A percentile compares a stretch with the other conserved stretches of the same genome.
phyloP scores from a whole-genome alignment of 2,113 vertebrate genomes.

The Amphiprion ocellaris region DNA sequence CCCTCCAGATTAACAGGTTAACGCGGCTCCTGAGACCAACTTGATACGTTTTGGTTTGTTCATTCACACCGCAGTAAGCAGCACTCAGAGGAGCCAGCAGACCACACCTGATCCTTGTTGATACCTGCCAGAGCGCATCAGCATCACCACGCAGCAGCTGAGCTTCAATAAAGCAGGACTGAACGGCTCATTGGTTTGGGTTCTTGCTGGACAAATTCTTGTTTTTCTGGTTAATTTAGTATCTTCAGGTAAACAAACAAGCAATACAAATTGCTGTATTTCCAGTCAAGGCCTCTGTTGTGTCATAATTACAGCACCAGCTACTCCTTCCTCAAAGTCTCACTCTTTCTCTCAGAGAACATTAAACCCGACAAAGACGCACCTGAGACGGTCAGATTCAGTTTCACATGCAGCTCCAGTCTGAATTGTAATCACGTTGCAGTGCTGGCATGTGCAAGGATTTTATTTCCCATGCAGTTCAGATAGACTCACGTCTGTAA shows the following conservation, averaged over 20 bases:
- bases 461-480: constrained; percentile 16
- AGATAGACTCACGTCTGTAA: neutral
- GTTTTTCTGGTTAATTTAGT: neutral
- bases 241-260: neutral
- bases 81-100: neutral
- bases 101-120: constrained; percentile 24
- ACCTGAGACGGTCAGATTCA: constrained; percentile 31
- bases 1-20: constrained; percentile 55
- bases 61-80: neutral
- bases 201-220: no score
- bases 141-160: neutral
- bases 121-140: constrained; percentile 10
- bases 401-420: constrained; percentile 35
- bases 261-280: neutral
- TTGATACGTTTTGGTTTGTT: neutral
- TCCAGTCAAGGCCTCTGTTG: neutral
- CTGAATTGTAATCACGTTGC: constrained; percentile 24
- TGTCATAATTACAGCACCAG: neutral
- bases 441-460: neutral
- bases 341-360: neutral
- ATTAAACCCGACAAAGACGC: constrained; percentile 13
- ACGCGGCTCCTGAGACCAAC: neutral
- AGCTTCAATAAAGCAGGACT: neutral
- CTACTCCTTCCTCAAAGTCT: neutral
- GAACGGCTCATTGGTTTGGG: no score